Percentiles rank a stretch among this genome's conserved stretches.
Evolutionary conservation across 1,140 invertebrate species (phyloP).

Genomic region (Eulimnadia texana): DNA sequence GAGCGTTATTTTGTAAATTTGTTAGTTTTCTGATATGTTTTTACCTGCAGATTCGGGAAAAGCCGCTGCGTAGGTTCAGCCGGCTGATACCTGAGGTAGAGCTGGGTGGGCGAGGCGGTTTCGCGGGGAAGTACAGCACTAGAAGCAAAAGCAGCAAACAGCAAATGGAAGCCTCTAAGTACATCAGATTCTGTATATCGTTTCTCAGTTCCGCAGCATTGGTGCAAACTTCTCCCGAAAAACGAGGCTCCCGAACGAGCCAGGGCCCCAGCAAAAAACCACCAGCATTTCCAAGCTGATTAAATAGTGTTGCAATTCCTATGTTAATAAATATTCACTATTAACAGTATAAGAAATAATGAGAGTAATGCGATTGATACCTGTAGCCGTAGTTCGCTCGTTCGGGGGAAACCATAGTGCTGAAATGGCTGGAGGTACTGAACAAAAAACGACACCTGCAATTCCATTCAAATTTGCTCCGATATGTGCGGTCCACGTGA

Average conservation of each 20-base stretch:
- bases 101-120: constrained; percentile 28
- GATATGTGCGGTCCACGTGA: constrained; percentile 24
- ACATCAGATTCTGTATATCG: constrained; percentile 20
- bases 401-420: constrained; percentile 29
- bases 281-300: constrained; percentile 30
- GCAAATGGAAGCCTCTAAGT: constrained; percentile 24
- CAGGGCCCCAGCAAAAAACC: constrained; percentile 29
- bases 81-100: constrained; percentile 21
- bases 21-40: not conserved
- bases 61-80: constrained; percentile 2
- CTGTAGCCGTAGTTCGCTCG: constrained; percentile 30
- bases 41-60: not conserved
- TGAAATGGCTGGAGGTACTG: constrained; percentile 28
- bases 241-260: constrained; percentile 20
- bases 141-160: constrained; percentile 24
- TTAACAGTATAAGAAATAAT: constrained; percentile 4
- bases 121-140: constrained; percentile 29
- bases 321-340: too few relatives aligned
- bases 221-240: constrained; percentile 7
- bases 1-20: not conserved
- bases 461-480: constrained; percentile 29
- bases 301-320: constrained; percentile 30
- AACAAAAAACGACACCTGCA: constrained; percentile 28
- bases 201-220: constrained; percentile 19
- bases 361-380: constrained; percentile 19